Base-by-base conservation (phyloP, 2,797 vertebrate genomes). In the Sebastes diaconus region DNA sequence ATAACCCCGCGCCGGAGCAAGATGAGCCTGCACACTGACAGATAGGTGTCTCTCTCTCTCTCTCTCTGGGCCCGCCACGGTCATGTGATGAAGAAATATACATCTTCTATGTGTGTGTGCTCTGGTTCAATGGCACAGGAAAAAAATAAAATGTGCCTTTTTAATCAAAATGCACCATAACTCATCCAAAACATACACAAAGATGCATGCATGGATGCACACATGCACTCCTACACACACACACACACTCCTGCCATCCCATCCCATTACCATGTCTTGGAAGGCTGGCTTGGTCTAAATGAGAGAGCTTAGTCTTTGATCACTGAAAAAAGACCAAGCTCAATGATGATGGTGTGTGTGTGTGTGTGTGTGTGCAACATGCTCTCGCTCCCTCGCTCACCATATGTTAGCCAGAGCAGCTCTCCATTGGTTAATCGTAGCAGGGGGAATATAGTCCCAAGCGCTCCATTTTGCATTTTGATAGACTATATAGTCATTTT, bases 381-480 rank as follows among this genome's bases (percentile, higher is more conserved):
- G 68, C 29, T 73, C 22, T 39, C 50, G 4, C 10, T 63, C 74
- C 50, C 10, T 72, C 69, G 58, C 24, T 83, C 71, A 27, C 88
- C 87, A 75, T 90, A 90, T 90, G 77, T 90, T 84, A 87, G 85
- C 81, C 86, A 69, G 71, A 80, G 61, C 80, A 42, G 75, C 81
- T 67, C 79, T 76, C 76, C 29, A 27, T 70, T 79, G 74, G 83
- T 82, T 88, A 79, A 89, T 73, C 77, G 75, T 42, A 75, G 74
- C 80, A 30, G 24, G 63, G 64, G 67, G 75, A 90, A 81, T 46
- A 46, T 78, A 61, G 70, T 88, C 78, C 79, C 84, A 84, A 84
- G 73, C 10, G 68, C 72, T 83, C 80, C 76, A 68, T 92, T 92
- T 90, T 88, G 83, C 83, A 88, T 89, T 87, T 86, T 89, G 85